phyloP scores from a whole-genome alignment of 2,888 invertebrate genomes.

The Anthophora plumipes region DNA sequence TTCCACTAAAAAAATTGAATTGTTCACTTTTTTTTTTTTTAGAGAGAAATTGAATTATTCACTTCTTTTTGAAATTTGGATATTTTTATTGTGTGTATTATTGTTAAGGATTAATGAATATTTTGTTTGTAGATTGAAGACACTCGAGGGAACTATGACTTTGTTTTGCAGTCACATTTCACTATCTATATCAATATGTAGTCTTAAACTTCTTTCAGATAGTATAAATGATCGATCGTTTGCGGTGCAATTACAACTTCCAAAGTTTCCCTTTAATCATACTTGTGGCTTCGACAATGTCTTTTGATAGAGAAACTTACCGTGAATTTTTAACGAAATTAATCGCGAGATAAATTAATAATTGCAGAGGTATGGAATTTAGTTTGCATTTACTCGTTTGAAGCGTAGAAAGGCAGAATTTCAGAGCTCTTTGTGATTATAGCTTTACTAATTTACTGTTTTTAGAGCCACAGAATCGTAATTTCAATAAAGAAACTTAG shows the following conservation, averaged over 20 bases:
- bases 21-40: no score
- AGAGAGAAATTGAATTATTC: no score
- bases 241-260: not conserved
- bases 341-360: not conserved
- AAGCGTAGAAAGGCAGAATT: no score
- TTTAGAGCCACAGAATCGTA: no score
- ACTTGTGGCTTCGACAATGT: not conserved
- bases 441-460: no score
- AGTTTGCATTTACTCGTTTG: not conserved
- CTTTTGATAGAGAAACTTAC: not conserved
- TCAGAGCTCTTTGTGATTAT: no score
- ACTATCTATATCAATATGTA: not conserved
- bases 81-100: not conserved
- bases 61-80: no score
- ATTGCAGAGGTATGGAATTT: not conserved
- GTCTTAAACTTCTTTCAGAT: constrained; percentile 20
- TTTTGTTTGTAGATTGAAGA: not conserved
- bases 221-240: constrained; percentile 37
- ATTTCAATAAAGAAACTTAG: no score
- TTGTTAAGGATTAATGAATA: no score
- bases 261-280: constrained; percentile 22
- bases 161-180: not conserved
- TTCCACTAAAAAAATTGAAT: no score
- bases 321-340: not conserved
- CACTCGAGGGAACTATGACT: not conserved